These are phyloP conservation scores for Pelusios castaneus DNA, from an alignment of 2,113 vertebrate species.

Conservation along the genomic window DNA sequence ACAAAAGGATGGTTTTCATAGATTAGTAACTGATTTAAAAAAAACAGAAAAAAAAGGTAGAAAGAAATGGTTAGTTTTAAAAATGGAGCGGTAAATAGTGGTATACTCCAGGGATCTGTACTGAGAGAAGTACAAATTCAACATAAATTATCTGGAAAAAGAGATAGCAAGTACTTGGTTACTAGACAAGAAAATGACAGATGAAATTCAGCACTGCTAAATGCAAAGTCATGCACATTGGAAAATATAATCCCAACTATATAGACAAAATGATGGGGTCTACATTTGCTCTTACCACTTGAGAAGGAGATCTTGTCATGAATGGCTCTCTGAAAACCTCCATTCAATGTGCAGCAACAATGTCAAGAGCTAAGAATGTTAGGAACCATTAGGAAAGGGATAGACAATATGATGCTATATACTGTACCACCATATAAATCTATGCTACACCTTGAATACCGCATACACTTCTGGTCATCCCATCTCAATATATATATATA, in stretches of 20 bases:
- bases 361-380: not conserved
- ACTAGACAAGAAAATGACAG: not conserved
- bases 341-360: not conserved
- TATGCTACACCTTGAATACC: not conserved
- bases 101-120: no score
- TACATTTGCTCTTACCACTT: not conserved
- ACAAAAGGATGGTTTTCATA: no score
- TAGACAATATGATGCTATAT: not conserved
- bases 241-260: not conserved
- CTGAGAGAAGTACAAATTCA: no score
- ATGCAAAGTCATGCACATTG: not conserved
- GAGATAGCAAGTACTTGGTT: not conserved
- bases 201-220: not conserved
- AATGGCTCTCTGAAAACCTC: not conserved
- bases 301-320: not conserved
- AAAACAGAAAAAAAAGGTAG: no score
- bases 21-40: no score
- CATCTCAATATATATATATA: no score
- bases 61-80: no score
- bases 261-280: not conserved
- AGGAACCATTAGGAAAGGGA: not conserved
- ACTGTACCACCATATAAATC: not conserved
- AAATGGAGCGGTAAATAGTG: no score
- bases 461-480: not conserved
- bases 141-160: no score